Conservation (phyloP, 2,888 invertebrate species). For the Heliconius sara region DNA sequence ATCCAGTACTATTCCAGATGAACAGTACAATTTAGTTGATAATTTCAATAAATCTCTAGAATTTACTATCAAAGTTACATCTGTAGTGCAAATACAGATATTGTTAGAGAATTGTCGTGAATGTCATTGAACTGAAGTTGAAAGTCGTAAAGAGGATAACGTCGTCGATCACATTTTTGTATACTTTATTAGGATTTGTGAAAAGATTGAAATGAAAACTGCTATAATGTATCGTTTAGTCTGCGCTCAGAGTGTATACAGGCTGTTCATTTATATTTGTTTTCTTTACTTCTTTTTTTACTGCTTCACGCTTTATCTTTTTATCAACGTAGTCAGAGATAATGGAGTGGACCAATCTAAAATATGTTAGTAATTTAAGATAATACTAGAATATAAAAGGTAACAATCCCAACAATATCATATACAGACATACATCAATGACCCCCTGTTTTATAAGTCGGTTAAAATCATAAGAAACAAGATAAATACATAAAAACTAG, state of each 20-base stretch:
- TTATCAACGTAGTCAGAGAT: no score
- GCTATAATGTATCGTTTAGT: not conserved
- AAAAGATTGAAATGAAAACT: not conserved
- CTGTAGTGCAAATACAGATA: not conserved
- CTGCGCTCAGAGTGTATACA: not conserved
- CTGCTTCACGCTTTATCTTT: no score
- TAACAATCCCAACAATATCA: no score
- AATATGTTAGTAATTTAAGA: no score
- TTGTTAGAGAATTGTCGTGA: not conserved
- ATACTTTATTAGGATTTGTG: conserved; percentile 4
- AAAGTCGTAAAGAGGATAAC: not conserved
- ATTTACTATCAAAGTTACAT: not conserved
- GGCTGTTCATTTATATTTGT: not conserved
- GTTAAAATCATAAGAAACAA: not conserved
- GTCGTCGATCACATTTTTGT: not conserved
- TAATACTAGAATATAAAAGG: no score
- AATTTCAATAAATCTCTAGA: not conserved
- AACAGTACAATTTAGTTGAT: not conserved
- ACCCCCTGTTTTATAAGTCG: not conserved
- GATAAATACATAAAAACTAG: not conserved
- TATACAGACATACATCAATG: not conserved
- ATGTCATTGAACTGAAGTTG: not conserved
- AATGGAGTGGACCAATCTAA: no score
- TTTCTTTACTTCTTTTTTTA: not conserved
- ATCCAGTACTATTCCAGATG: not conserved